Evolutionary conservation across 1,140 invertebrate genomes (phyloP).

Genomic region (Nebria ingens): DNA sequence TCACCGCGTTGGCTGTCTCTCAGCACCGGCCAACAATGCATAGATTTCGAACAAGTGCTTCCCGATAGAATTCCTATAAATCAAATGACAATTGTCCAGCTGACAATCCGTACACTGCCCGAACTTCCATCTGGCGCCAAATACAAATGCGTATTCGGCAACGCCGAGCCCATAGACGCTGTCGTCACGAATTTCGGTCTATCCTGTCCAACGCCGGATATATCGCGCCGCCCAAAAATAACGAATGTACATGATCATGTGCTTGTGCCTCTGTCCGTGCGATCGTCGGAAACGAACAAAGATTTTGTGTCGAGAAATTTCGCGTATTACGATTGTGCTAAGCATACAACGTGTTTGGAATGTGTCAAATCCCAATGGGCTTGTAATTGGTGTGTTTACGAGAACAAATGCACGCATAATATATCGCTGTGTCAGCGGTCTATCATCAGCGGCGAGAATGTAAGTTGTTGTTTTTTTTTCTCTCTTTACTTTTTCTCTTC

Average conservation of each 20-base stretch:
- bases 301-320: conserved; percentile 91
- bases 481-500: conserved; percentile 11
- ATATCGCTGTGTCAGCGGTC: conserved; percentile 66
- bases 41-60: conserved; percentile 87
- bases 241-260: conserved; percentile 76
- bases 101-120: conserved; percentile 81
- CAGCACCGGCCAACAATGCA: conserved; percentile 85
- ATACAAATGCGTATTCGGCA: conserved; percentile 90
- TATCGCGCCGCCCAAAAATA: conserved; percentile 67
- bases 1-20: conserved; percentile 87
- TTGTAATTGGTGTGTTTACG: conserved; percentile 94
- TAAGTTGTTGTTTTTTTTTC: conserved; percentile 34
- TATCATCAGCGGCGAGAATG: conserved; percentile 74
- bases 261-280: conserved; percentile 81
- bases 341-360: conserved; percentile 73
- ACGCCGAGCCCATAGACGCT: conserved; percentile 75
- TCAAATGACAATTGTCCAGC: conserved; percentile 71
- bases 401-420: conserved; percentile 88
- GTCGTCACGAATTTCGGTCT: conserved; percentile 68
- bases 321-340: conserved; percentile 88
- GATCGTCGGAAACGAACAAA: conserved; percentile 87
- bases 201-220: conserved; percentile 72
- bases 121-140: conserved; percentile 79
- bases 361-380: conserved; percentile 84
- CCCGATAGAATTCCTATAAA: conserved; percentile 83